phyloP scores from a whole-genome alignment of 1,140 invertebrate species.

The Manduca sexta region DNA sequence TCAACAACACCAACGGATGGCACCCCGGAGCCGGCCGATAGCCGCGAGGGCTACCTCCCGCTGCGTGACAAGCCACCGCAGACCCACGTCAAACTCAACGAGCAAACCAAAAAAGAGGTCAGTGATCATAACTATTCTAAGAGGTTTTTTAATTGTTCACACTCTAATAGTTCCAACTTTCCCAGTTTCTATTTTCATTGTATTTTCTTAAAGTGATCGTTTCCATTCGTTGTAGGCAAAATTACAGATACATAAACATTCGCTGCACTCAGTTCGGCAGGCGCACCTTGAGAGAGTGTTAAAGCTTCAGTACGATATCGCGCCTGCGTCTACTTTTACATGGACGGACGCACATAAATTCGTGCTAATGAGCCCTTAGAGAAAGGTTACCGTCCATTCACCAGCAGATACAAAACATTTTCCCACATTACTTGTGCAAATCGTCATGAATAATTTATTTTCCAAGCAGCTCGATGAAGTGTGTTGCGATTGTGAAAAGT shows the following conservation, averaged over 20 bases:
- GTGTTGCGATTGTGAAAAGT: conserved; percentile 25
- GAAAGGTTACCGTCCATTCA: conserved; percentile 46
- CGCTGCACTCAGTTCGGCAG: conserved; percentile 7
- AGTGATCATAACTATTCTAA: conserved; percentile 45
- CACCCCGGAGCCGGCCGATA: conserved; percentile 58
- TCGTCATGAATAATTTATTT: conserved; percentile 43
- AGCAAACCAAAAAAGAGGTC: conserved; percentile 72
- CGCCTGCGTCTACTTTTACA: not conserved
- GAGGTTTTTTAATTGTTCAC: conserved; percentile 41
- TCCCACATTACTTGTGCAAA: conserved; percentile 47
- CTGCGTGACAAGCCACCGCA: conserved; percentile 66
- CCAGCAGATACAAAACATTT: conserved; percentile 16
- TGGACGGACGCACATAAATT: conserved; percentile 30
- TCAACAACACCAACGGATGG: conserved; percentile 50
- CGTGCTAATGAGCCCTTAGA: conserved; percentile 40
- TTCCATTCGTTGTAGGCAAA: conserved; percentile 18
- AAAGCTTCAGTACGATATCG: conserved; percentile 17
- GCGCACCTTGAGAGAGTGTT: conserved; percentile 13
- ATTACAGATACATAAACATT: conserved; percentile 19
- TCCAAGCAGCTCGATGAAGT: conserved; percentile 30
- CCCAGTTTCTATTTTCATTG: conserved; percentile 34
- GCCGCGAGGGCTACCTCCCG: conserved; percentile 65
- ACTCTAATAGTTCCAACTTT: conserved; percentile 52
- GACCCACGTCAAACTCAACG: conserved; percentile 68
- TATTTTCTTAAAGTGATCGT: conserved; percentile 28